Conservation (phyloP, 2,797 vertebrate genomes). For the Diglossa cyanea region DNA sequence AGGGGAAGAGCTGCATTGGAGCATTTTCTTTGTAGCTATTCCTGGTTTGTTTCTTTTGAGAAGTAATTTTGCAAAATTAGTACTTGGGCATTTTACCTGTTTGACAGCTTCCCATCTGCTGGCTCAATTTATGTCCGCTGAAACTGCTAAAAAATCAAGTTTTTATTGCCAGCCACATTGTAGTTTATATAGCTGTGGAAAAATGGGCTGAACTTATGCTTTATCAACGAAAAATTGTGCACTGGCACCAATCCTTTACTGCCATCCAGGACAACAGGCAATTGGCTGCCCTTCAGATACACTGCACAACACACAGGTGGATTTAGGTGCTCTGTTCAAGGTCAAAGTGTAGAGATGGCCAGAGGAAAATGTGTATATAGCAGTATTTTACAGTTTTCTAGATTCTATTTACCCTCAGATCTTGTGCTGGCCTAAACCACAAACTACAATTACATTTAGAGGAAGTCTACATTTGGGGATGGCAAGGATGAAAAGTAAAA, state of each 20-base stretch:
- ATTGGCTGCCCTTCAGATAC: not conserved
- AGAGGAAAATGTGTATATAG: not conserved
- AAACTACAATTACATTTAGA: not conserved
- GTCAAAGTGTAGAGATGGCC: not conserved
- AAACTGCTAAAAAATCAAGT: not conserved
- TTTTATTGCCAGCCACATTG: not conserved
- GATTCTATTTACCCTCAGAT: not conserved
- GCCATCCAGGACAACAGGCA: not conserved
- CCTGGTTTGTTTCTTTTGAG: not conserved
- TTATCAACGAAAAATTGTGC: not conserved
- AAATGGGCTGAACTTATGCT: not conserved
- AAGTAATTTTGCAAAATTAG: not conserved
- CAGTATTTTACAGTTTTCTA: not conserved
- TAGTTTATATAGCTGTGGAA: not conserved
- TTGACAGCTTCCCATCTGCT: conserved; percentile 22
- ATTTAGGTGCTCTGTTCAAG: not conserved
- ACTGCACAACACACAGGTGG: not conserved
- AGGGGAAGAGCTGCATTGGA: not conserved
- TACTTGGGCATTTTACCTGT: not conserved
- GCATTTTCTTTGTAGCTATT: not conserved
- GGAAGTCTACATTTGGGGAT: not conserved
- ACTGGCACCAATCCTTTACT: not conserved
- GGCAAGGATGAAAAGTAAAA: not conserved
- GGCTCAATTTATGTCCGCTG: not conserved
- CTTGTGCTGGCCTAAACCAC: not conserved